Evolutionary conservation across 1,140 invertebrate species (phyloP), one percentile per base, ranked within the genome.

Genomic region (Leucophenga varia): DNA sequence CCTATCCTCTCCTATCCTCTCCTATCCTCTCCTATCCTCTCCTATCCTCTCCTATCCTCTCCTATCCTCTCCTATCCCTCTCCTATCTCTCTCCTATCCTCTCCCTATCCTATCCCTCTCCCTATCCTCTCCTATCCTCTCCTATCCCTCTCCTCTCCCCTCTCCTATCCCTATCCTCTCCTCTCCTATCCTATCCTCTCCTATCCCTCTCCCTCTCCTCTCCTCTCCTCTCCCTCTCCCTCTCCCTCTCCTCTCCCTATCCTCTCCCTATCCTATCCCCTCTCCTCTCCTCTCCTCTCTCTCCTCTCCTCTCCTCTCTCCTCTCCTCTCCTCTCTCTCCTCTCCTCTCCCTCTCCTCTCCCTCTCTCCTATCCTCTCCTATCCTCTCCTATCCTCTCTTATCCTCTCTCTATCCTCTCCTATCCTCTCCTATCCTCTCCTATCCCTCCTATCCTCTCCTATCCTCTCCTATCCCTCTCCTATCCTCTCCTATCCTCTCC

Each of bases 211-310:
- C 34, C 14, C 16, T 17, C 10, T n/a, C 34, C 16, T 36, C 12
- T 17, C 12, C 14, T 14, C 7, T 13, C 34, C 12, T 36, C 34
- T 36, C 16, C 7, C 16, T 12, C 34, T 42, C 43, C 20, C 32
- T 25, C 39, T 14, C 43, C 34, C 12, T 41, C 17, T 13, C 30
- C 19, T 13, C 30, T 13, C 43, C 32, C 25, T 19, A 32, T 14
- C 17, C 30, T 41, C 37, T 36, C 17, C 22, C 25, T 25, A 12
- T 16, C 13, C n/a, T 13, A 31, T 43, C 19, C 32, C 34, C 19
- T 34, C 31, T 43, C 49, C 36, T 17, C 21, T 18, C 38, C 34
- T 17, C 49, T 18, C 32, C 31, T 22, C 20, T 30, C 38, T 25
- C n/a, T 31, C 12, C 28, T 17, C 32, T 30, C 25, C 25, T 30